These are phyloP conservation scores for Agelaius phoeniceus DNA, from an alignment of 2,113 vertebrate species.

Conservation along the genomic window DNA sequence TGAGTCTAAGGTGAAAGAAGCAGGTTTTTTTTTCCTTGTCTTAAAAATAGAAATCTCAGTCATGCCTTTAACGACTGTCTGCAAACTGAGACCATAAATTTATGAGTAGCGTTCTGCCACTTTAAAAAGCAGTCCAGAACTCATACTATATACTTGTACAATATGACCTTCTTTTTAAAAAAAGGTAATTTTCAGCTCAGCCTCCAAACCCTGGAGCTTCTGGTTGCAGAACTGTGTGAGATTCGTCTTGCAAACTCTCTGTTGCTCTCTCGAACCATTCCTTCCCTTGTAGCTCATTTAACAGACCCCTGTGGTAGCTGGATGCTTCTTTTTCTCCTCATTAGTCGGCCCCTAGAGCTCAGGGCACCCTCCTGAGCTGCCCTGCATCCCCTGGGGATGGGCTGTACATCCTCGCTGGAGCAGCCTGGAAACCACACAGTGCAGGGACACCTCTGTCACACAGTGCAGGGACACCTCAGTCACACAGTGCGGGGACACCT, in stretches of 20 bases:
- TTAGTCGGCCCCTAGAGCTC: neutral
- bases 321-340: neutral
- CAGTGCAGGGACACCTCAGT: too few species aligned
- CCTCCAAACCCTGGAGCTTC: neutral
- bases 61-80: neutral
- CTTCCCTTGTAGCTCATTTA: neutral
- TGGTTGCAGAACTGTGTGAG: neutral
- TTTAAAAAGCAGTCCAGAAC: neutral
- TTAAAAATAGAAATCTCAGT: conserved; percentile 5
- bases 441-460: neutral
- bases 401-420: neutral
- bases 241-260: neutral
- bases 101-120: neutral
- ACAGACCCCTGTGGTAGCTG: neutral
- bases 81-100: neutral
- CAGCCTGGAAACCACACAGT: neutral
- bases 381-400: too few species aligned
- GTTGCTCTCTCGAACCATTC: neutral
- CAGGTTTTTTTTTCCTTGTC: neutral
- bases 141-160: neutral
- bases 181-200: neutral
- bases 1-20: neutral
- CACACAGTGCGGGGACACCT: too few species aligned
- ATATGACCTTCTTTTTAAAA: neutral
- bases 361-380: neutral